Evolutionary conservation across 2,113 vertebrate genomes (phyloP).

Genomic region (Rhea americana): DNA sequence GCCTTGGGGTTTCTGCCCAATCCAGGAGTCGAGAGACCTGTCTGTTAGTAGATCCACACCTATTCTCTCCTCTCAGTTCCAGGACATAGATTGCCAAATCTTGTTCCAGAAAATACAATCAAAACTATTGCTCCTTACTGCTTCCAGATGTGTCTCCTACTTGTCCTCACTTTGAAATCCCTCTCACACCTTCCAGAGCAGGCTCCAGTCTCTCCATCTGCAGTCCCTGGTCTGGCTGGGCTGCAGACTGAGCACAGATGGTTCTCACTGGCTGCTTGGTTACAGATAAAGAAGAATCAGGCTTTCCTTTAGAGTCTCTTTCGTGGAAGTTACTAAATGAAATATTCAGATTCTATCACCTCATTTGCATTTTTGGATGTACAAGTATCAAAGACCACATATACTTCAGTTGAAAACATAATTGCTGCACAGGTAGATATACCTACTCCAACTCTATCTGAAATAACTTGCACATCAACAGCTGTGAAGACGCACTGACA

Average conservation of each 20-base stretch:
- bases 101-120: neutral
- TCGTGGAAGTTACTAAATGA: neutral
- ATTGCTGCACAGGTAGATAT: neutral
- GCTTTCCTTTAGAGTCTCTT: slow-evolving; percentile 1
- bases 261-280: slow-evolving; percentile 27
- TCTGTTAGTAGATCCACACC: neutral
- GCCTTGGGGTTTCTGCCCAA: neutral
- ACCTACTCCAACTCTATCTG: neutral
- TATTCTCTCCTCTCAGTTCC: neutral
- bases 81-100: neutral
- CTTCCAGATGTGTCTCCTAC: slow-evolving; percentile 40
- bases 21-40: neutral
- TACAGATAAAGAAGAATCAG: slow-evolving; percentile 35
- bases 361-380: neutral
- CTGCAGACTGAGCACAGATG: slow-evolving; percentile 44
- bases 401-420: neutral
- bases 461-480: neutral
- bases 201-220: slow-evolving; percentile 60
- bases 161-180: slow-evolving; percentile 38
- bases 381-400: neutral
- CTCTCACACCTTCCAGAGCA: slow-evolving; percentile 39
- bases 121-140: neutral
- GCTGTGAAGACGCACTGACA: neutral
- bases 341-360: neutral
- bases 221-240: neutral